Percentiles rank a stretch among this genome's conserved stretches.
phyloP scores from a whole-genome alignment of 2,888 invertebrate genomes.

The Orchesellides sinensis region DNA sequence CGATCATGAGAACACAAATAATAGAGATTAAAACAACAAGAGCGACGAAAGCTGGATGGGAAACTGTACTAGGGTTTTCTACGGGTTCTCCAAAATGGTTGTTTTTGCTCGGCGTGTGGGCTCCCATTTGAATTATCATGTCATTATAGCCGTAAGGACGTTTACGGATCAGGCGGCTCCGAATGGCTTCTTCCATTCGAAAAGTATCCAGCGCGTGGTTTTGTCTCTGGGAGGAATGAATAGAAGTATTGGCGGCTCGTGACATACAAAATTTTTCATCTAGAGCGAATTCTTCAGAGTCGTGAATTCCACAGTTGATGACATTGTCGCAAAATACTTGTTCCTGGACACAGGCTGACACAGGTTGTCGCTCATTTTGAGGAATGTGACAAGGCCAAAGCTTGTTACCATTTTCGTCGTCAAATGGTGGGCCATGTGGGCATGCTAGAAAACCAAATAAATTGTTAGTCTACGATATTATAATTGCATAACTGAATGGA shows the following conservation, averaged over 20 bases:
- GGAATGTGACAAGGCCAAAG: slow-evolving; percentile 50
- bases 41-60: slow-evolving; percentile 55
- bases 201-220: not conserved
- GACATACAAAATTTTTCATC: slow-evolving; percentile 55
- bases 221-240: not conserved
- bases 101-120: not conserved
- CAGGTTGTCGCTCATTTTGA: slow-evolving; percentile 36
- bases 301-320: slow-evolving; percentile 61
- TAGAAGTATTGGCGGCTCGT: not conserved
- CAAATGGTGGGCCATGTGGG: slow-evolving; percentile 48
- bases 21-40: slow-evolving; percentile 56
- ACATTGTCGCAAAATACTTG: slow-evolving; percentile 55
- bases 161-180: not conserved
- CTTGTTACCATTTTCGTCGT: slow-evolving; percentile 8
- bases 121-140: slow-evolving; percentile 19
- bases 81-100: not conserved
- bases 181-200: slow-evolving; percentile 36
- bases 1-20: slow-evolving; percentile 56
- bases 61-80: slow-evolving; percentile 4
- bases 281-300: slow-evolving; percentile 38
- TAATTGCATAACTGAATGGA: not conserved
- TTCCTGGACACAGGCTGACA: slow-evolving; percentile 44
- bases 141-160: slow-evolving; percentile 33
- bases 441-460: slow-evolving; percentile 30
- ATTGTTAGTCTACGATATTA: no score